phyloP scores from a whole-genome alignment of 2,113 vertebrate species.

The Pao palembangensis region DNA sequence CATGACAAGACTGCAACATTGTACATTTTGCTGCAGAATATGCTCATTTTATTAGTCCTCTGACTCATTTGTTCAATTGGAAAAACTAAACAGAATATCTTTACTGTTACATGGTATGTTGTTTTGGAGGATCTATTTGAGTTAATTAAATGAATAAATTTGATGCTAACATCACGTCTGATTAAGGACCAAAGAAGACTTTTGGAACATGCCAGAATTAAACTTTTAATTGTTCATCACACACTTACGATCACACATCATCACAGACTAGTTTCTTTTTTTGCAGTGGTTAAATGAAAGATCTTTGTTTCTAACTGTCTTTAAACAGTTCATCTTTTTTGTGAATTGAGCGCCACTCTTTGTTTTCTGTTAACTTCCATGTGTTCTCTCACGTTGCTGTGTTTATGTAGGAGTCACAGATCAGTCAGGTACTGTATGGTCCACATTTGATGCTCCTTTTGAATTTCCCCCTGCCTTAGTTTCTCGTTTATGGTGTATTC shows the following conservation, averaged over 20 bases:
- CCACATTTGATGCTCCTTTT: constrained; percentile 65
- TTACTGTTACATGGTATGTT: neutral
- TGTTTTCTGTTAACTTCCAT: constrained; percentile 74
- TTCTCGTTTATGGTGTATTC: constrained; percentile 40
- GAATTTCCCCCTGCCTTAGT: constrained; percentile 34
- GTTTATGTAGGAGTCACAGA: constrained; percentile 88
- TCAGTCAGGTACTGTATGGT: constrained; percentile 84
- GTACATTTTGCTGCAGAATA: too few species aligned
- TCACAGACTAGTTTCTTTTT: too few species aligned
- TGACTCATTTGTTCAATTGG: neutral
- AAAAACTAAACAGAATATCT: neutral
- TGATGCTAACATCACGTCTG: neutral
- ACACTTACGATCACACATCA: too few species aligned
- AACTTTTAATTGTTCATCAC: too few species aligned
- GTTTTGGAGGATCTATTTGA: neutral
- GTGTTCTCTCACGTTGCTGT: constrained; percentile 60
- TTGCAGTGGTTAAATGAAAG: too few species aligned
- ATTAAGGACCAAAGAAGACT: neutral
- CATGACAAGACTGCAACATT: too few species aligned
- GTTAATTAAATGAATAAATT: neutral
- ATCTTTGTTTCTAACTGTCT: too few species aligned
- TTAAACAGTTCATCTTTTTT: constrained; percentile 9
- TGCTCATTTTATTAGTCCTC: too few species aligned
- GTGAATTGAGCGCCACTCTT: constrained; percentile 22
- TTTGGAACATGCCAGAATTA: too few species aligned